Base-by-base conservation (phyloP, 2,888 invertebrate genomes). In the Reticulitermes lucifugus region DNA sequence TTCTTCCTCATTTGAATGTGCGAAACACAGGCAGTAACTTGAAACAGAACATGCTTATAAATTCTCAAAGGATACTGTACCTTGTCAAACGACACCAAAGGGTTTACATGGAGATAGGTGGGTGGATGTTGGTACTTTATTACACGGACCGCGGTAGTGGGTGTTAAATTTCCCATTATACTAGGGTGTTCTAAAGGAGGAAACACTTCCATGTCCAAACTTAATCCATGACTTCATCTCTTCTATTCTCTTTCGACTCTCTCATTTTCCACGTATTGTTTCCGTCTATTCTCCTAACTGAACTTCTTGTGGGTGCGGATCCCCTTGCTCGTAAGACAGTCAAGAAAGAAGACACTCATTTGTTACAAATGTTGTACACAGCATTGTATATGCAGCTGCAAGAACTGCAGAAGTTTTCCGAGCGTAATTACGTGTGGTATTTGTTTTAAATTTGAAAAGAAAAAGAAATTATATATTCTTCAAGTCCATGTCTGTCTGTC, bases 141-240 rank as follows among this genome's bases (percentile, higher is more conserved):
- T 65, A 81, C 65, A 65, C 41, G 81, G 81, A 60, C 81, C 81
- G 65, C 65, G 43, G 60, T 81, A 41, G 81, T 65, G 81, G 81
- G 81, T 81, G 81, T 81, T 81, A 81, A 81, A 81, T 81, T 81
- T 81, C 81, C 43, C 81, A 81, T 81, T 81, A 81, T 81, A 81
- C 65, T 60, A 60, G 60, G 41, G 43, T 65, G 60, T 51, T 51
- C 25, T 18, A 22, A 41, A 43, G 81, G n/a, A 22, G 81, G 21
- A 41, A 22, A 35, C 65, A 81, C 55, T 81, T 81, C 65, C 43
- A 41, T 81, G 81, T 81, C 81, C 81, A 81, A 65, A 81, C 81
- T 81, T 81, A 81, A 81, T 81, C 81, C 81, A 81, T 65, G 81
- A 81, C 65, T 81, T 81, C 81, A 81, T 81, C 65, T 81, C 81